Conservation (phyloP, 2,113 vertebrate species). For the Barbus barbus region DNA sequence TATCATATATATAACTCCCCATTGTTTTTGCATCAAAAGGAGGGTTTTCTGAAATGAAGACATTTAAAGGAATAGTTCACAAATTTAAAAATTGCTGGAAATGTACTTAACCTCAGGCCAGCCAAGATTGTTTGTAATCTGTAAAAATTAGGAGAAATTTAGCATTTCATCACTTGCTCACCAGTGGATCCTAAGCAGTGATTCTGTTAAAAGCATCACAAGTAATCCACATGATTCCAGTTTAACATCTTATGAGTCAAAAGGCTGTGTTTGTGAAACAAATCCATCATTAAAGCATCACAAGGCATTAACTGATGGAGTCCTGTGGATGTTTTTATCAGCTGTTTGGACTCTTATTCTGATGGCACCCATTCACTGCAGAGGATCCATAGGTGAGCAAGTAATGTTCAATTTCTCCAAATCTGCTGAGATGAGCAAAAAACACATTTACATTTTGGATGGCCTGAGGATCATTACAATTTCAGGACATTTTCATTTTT, state of each 20-base stretch:
- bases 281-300: not conserved
- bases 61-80: not conserved
- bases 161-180: not conserved
- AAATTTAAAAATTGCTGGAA: not conserved
- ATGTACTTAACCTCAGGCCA: not conserved
- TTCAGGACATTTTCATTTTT: not conserved
- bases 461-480: not conserved
- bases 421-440: not conserved
- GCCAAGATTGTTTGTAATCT: no score
- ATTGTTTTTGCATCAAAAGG: not conserved
- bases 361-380: no score
- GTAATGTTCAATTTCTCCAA: no score
- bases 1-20: conserved; percentile 10
- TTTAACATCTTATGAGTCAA: not conserved
- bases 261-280: not conserved
- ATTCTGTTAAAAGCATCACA: not conserved
- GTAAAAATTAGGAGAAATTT: not conserved
- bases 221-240: not conserved
- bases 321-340: not conserved
- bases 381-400: no score
- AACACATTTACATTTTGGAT: not conserved
- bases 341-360: no score
- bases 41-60: not conserved
- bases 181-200: not conserved
- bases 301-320: not conserved